Percentiles rank a stretch among this genome's conserved stretches.
These are phyloP conservation scores for Fabriciana adippe DNA, from an alignment of 2,888 invertebrate species.

Conservation along the genomic window DNA sequence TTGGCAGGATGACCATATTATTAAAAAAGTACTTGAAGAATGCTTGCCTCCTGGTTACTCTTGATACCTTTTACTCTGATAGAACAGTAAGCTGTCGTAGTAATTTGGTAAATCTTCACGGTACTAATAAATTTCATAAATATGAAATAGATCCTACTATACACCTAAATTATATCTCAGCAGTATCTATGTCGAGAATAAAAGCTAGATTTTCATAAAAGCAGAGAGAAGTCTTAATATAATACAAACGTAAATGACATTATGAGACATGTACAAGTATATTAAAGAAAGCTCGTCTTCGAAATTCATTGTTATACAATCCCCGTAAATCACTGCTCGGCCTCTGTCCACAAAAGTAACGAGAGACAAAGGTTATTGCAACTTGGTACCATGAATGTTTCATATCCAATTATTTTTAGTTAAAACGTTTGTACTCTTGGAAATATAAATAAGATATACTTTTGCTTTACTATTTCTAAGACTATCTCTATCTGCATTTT, in stretches of 20 bases:
- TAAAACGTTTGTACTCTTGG: background rate
- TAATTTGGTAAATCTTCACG: no score
- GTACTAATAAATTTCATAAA: no score
- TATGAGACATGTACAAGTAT: background rate
- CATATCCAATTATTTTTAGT: conserved; percentile 16
- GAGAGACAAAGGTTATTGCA: conserved; percentile 20
- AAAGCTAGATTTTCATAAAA: no score
- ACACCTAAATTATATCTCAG: no score
- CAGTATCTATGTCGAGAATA: no score
- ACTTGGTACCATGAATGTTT: conserved; percentile 21
- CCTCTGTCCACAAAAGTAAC: conserved; percentile 16
- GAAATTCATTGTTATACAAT: conserved; percentile 17
- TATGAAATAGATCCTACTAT: no score
- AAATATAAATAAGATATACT: background rate
- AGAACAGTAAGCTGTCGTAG: no score
- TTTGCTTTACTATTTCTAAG: background rate
- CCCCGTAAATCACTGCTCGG: conserved; percentile 16
- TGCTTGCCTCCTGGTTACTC: no score
- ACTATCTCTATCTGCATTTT: background rate
- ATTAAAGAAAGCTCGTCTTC: conserved; percentile 10
- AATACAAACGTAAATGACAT: background rate
- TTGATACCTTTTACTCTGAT: no score
- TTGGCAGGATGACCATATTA: no score
- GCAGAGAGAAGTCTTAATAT: no score
- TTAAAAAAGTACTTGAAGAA: no score